These are phyloP conservation scores for Dasypus novemcinctus DNA, from an alignment of 2,113 vertebrate species.

Conservation along the genomic window DNA sequence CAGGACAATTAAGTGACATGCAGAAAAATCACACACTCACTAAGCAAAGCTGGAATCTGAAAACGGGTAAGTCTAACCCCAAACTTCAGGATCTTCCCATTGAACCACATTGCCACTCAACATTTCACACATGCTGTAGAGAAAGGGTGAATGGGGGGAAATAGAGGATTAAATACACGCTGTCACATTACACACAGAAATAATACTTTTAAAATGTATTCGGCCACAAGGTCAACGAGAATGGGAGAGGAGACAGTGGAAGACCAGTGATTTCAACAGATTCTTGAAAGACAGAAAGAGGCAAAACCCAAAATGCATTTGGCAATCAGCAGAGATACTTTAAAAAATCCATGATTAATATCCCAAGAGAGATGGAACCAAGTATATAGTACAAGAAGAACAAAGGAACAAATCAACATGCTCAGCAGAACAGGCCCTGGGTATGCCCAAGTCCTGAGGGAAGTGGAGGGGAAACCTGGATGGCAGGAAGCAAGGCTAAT, in stretches of 20 bases:
- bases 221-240: not conserved
- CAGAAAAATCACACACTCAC: not conserved
- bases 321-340: not conserved
- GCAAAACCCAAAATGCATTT: not conserved
- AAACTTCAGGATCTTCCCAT: not conserved
- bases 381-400: not conserved
- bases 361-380: not conserved
- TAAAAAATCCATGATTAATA: not conserved
- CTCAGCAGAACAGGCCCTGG: not conserved
- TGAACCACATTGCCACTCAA: not conserved
- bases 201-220: not conserved
- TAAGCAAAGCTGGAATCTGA: not conserved
- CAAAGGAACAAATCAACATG: not conserved
- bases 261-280: not conserved
- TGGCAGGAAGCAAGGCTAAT: not conserved
- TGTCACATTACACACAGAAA: not conserved
- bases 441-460: not conserved
- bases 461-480: not conserved
- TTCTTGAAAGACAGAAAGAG: not conserved
- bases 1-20: not conserved
- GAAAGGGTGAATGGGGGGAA: not conserved
- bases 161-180: not conserved
- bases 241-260: not conserved
- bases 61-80: not conserved
- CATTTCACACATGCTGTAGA: not conserved